These are phyloP conservation scores for Resseliella maxima DNA, from an alignment of 2,888 invertebrate species.

Conservation along the genomic window DNA sequence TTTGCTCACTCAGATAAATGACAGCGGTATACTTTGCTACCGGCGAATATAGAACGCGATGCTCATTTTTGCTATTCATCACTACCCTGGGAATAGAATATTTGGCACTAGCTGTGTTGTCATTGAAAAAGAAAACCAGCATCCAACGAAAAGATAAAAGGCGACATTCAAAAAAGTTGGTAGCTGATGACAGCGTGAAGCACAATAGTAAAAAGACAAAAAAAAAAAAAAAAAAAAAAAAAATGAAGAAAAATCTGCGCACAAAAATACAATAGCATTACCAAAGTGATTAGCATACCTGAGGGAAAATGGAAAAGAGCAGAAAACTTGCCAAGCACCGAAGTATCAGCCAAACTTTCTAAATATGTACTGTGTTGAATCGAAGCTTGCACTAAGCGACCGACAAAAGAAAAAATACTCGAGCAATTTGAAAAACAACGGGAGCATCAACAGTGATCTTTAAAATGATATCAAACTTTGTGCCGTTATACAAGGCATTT, in stretches of 20 bases:
- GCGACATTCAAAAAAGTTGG: not conserved
- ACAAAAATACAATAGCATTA: not conserved
- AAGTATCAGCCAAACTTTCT: not conserved
- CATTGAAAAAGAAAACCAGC: not conserved
- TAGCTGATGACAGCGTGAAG: not conserved
- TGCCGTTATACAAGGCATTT: not conserved
- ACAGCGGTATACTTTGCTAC: not conserved
- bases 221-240: not conserved
- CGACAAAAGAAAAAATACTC: not conserved
- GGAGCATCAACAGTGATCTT: slow-evolving; percentile 22
- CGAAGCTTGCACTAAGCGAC: not conserved
- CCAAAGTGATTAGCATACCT: slow-evolving; percentile 41
- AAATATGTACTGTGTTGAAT: not conserved
- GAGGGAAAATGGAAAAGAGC: slow-evolving; percentile 5
- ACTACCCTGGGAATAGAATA: not conserved
- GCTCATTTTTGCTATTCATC: slow-evolving; percentile 14
- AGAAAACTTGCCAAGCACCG: not conserved
- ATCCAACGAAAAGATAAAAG: not conserved
- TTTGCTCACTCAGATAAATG: slow-evolving; percentile 3
- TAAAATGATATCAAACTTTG: slow-evolving; percentile 28
- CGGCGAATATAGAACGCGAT: not conserved
- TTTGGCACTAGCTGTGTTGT: not conserved
- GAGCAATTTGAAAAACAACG: not conserved
- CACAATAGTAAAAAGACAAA: too few relatives aligned
- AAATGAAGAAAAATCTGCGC: not conserved